A percentile compares a stretch with the other conserved stretches of the same genome.
Conservation (phyloP, 2,888 invertebrate genomes). For the Eupithecia subfuscata region DNA sequence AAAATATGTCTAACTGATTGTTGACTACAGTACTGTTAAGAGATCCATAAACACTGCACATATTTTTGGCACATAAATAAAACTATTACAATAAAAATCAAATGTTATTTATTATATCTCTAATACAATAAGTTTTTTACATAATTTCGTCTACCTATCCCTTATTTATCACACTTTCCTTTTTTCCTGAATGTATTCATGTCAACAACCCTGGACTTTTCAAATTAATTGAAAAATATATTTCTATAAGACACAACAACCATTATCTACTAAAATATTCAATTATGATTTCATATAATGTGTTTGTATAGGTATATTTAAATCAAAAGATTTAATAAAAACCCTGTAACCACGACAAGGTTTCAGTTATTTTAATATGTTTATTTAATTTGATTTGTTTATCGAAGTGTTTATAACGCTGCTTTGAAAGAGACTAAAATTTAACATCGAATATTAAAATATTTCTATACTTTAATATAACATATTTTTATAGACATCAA, state of each 20-base stretch:
- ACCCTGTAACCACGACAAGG: slow-evolving; percentile 34
- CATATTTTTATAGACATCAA: slow-evolving; percentile 13
- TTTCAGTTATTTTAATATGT: slow-evolving; percentile 5
- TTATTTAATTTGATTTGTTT: slow-evolving; percentile 3
- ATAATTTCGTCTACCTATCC: slow-evolving; percentile 20
- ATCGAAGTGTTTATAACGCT: slow-evolving; percentile 6
- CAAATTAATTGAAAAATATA: slow-evolving; percentile 71
- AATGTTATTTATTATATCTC: slow-evolving; percentile 8
- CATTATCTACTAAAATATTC: slow-evolving; percentile 40
- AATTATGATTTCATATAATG: neutral
- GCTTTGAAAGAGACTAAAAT: slow-evolving; percentile 18
- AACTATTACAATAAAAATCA: slow-evolving; percentile 25
- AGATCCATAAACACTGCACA: slow-evolving; percentile 43
- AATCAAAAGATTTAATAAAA: neutral
- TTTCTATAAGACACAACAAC: slow-evolving; percentile 68
- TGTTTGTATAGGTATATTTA: no score
- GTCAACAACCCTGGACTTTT: slow-evolving; percentile 40
- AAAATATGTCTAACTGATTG: neutral
- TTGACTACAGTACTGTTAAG: slow-evolving; percentile 22
- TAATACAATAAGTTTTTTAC: slow-evolving; percentile 14
- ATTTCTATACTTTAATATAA: slow-evolving; percentile 5
- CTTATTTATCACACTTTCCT: slow-evolving; percentile 40
- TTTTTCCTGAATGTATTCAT: slow-evolving; percentile 21
- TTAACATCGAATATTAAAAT: slow-evolving; percentile 23
- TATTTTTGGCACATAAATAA: slow-evolving; percentile 45